These are phyloP conservation scores for Papilio polyxenes DNA, from an alignment of 1,140 invertebrate genomes.

Conservation along the genomic window DNA sequence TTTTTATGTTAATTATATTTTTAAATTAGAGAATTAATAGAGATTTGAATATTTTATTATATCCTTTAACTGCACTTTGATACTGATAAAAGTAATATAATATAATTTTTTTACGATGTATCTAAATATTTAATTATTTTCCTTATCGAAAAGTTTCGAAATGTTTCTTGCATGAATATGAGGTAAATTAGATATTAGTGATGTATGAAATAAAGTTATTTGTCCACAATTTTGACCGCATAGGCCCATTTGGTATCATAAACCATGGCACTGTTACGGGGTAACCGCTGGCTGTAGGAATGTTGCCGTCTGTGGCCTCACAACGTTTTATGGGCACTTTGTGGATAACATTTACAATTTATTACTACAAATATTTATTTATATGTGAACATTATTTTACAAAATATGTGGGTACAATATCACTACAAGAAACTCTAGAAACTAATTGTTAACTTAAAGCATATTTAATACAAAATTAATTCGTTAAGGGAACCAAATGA, in stretches of 20 bases:
- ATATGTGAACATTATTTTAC: not conserved
- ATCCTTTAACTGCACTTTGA: not conserved
- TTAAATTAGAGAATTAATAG: not conserved
- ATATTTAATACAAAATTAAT: not conserved
- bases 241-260: not conserved
- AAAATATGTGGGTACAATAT: not conserved
- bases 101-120: not conserved
- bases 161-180: not conserved
- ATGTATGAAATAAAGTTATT: not conserved
- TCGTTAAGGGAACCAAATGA: not conserved
- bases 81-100: not conserved
- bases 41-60: not conserved
- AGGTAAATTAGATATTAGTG: no score
- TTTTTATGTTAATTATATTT: constrained; percentile 39
- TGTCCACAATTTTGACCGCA: constrained; percentile 10
- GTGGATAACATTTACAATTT: constrained; percentile 19
- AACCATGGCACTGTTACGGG: constrained; percentile 6
- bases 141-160: not conserved
- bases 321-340: constrained; percentile 18
- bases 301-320: not conserved
- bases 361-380: constrained; percentile 24
- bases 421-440: not conserved
- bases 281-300: not conserved
- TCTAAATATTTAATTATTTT: not conserved
- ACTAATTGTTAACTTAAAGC: no score